Evolutionary conservation across 2,797 vertebrate genomes (phyloP).

Genomic region (Pseudochaenichthys georgianus): DNA sequence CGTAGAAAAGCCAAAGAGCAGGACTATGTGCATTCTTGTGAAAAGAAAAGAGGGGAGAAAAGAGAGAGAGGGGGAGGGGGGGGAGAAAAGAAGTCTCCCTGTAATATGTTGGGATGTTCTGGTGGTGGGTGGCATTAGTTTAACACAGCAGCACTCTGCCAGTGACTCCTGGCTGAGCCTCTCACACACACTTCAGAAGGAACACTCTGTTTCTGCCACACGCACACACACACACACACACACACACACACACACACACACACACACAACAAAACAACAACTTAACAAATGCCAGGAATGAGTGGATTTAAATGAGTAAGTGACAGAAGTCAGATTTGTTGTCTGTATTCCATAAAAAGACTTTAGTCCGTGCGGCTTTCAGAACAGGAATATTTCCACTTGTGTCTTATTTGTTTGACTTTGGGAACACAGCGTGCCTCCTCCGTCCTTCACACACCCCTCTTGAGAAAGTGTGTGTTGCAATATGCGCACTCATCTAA

Average conservation of each 20-base stretch:
- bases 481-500: too few relatives aligned
- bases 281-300: conserved; percentile 9
- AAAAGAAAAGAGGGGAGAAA: conserved; percentile 2
- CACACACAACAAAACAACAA: conserved; percentile 23
- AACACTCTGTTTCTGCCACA: conserved; percentile 54
- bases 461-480: too few relatives aligned
- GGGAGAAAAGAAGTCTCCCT: conserved; percentile 9
- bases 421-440: too few relatives aligned
- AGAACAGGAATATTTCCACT: too few relatives aligned
- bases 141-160: conserved; percentile 58
- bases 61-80: background rate
- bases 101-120: conserved; percentile 62
- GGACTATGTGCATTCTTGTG: conserved; percentile 52
- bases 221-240: conserved; percentile 39
- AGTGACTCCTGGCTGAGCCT: conserved; percentile 72
- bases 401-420: too few relatives aligned
- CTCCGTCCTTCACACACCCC: too few relatives aligned
- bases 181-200: conserved; percentile 54
- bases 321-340: too few relatives aligned
- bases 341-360: too few relatives aligned
- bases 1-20: conserved; percentile 32
- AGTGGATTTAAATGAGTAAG: conserved; percentile 29
- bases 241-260: conserved; percentile 20
- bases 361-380: too few relatives aligned
- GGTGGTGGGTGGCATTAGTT: conserved; percentile 73